Evolutionary conservation across 2,797 vertebrate genomes (phyloP), one percentile per base, ranked within the genome.

Genomic region (Dryobates pubescens): DNA sequence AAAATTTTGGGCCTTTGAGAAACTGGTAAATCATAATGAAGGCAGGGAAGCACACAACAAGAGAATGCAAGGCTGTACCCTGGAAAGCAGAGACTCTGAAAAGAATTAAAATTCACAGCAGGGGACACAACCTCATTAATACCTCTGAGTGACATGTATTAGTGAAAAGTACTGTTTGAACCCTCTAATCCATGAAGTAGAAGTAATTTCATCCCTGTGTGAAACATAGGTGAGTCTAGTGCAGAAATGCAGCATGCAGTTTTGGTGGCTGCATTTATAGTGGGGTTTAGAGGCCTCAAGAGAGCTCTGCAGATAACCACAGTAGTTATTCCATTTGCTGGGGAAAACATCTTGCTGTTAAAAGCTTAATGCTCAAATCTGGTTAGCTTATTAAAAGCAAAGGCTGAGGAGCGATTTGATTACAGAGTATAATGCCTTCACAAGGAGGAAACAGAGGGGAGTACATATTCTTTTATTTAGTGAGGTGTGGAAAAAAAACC

Each of bases 351-450:
- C 87, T 89, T 89, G 77, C 80, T 91, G 53, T 82, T 92, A 88
- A 92, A 91, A 92, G 41, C 80, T 81, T 94, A 92, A 76, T 92
- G 53, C 19, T 89, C 82, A 89, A 92, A 93, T 88, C 85, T 96
- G 82, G 77, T 93, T 93, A 93, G 34, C 49, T 91, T 96, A 92
- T 92, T 96, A 86, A 89, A 89, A 85, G 32, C 58, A 41, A 86
- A 92, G 82, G 78, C 23, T 83, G 53, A 93, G 26, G 53, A 91
- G 38, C 81, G 67, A 93, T 95, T 96, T 92, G 82, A 94, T 94
- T 96, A 93, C 47, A 73, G 82, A 84, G 11, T 70, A 67, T 83
- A 91, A 91, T 61, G 38, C 47, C 53, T 91, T 92, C 80, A 78
- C 57, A 70, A 72, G 57, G 64, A 75, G 70, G 73, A 93, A 92